Evolutionary conservation across 2,113 vertebrate species (phyloP).

Genomic region (Trochalopteron elliotii): DNA sequence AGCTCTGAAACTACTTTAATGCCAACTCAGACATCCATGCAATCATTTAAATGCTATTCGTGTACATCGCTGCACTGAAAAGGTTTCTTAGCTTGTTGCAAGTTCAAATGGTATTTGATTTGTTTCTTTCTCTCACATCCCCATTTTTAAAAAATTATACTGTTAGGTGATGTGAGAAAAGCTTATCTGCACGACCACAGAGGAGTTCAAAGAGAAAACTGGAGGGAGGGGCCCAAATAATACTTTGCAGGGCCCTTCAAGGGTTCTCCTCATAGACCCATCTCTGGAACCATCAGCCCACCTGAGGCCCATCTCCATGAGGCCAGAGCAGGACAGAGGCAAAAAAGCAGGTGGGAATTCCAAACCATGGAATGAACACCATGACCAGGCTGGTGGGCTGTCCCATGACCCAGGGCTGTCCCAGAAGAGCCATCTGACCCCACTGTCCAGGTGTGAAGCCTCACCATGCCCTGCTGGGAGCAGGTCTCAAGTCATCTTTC

Average conservation of each 20-base stretch:
- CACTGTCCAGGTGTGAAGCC: accelerated
- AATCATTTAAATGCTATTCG: not conserved
- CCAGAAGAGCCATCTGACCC: not conserved
- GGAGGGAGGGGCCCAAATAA: not conserved
- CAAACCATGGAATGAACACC: not conserved
- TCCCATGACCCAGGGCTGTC: not conserved
- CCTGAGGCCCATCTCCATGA: not conserved
- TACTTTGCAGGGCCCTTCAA: no score
- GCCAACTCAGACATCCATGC: not conserved
- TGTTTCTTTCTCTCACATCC: not conserved
- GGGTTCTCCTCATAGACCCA: not conserved
- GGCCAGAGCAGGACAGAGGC: not conserved
- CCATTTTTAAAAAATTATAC: not conserved
- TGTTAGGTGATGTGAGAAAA: not conserved
- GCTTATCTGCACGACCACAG: not conserved
- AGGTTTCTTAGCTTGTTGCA: not conserved
- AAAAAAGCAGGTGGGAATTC: not conserved
- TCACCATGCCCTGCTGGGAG: not conserved
- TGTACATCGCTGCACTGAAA: not conserved
- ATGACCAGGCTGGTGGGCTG: not conserved
- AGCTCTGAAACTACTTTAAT: not conserved
- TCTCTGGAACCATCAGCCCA: not conserved
- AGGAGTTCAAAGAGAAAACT: not conserved
- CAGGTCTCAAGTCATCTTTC: not conserved
- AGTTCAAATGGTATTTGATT: not conserved